Base-by-base conservation (phyloP, 2,113 vertebrate species). In the Mixornis gularis region DNA sequence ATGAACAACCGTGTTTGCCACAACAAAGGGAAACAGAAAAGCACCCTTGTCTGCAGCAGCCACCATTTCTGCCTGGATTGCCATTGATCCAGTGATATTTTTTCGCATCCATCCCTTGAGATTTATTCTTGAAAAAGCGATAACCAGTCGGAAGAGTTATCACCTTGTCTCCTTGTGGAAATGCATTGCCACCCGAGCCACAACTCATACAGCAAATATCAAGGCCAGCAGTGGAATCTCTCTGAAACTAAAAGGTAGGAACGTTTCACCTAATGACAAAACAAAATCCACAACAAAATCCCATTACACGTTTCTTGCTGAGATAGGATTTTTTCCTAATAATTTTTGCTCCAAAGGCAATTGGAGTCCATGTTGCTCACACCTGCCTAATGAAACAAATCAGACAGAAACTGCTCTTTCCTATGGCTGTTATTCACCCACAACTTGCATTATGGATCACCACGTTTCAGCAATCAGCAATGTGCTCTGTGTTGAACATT, bases 111-210 rank as follows among this genome's bases (percentile, higher is more conserved):
- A 62, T 38, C 56, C 56, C 59, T 85, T 53, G 52, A 89, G 90
- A 90, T 91, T 95, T 94, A 91, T 91, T 89, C n/a, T n/a, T 51
- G 63, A 71, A 65, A 87, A 87, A 86, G 46, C 27, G 55, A 92
- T 79, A 87, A 65, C 72, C 70, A 92, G 77, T 63, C 70, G 48
- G 55, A 83, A 78, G 77, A 95, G 38, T 91, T 88, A 95, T 91
- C 85, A 59, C 76, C 72, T 41, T 79, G 58, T 94, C 88, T 94
- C 87, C 40, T 55, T 52, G 77, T 76, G 91, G 73, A 96, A 94
- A 95, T 79, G 65, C 81, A 79, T 86, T 94, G 89, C 81, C 87
- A 85, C 65, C 22, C 3, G 1, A 90, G 55, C 65, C 73, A 85
- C 92, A 93, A 89, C 46, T 95, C 91, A 94, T 49, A 72, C 77